A percentile compares a stretch with the other conserved stretches of the same genome.
phyloP scores from a whole-genome alignment of 1,140 invertebrate species.

The Neotoxoptera formosana region DNA sequence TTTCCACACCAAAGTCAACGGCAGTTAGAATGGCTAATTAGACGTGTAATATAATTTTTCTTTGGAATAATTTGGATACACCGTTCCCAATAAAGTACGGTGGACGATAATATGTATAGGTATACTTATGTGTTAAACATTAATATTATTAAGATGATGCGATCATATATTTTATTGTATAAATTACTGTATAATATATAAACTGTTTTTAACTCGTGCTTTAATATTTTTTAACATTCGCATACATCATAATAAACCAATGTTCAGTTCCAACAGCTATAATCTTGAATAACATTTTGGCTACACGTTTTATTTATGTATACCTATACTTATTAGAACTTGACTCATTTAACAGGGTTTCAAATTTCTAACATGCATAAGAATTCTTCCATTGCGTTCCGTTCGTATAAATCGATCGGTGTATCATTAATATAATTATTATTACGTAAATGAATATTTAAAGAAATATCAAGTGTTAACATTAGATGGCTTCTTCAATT shows the following conservation, averaged over 20 bases:
- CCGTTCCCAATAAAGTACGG: not conserved
- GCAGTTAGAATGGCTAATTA: slow-evolving; percentile 37
- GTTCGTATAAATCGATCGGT: not conserved
- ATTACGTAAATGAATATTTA: not conserved
- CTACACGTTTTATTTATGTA: not conserved
- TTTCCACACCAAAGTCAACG: slow-evolving; percentile 36
- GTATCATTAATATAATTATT: not conserved
- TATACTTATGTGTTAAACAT: not conserved
- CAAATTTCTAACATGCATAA: not conserved
- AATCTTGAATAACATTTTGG: not conserved
- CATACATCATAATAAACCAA: not conserved
- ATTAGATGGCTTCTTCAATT: not conserved
- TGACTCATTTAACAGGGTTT: not conserved
- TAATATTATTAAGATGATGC: not conserved
- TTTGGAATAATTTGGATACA: not conserved
- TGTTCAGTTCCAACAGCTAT: not conserved
- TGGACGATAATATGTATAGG: not conserved
- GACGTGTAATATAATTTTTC: not conserved
- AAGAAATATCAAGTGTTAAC: not conserved
- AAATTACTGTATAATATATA: no score
- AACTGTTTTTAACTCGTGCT: not conserved
- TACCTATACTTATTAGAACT: not conserved
- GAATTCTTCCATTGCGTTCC: no score
- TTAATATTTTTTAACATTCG: no score
- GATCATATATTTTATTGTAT: not conserved